Conservation (phyloP, 2,797 vertebrate species). For the Hydrocynus forskahlii region DNA sequence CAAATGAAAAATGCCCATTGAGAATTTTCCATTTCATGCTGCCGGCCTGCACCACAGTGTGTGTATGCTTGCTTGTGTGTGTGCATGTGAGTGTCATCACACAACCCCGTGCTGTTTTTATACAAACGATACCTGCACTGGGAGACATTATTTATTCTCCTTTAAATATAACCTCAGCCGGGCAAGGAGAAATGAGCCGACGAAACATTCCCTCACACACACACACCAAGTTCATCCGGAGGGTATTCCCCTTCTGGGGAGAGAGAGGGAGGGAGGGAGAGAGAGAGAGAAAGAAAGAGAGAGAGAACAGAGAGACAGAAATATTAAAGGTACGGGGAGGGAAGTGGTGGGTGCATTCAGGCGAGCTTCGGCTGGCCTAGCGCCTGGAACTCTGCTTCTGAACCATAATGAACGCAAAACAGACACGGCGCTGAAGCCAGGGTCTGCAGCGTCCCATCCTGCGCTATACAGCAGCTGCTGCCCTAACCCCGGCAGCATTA, state of each 20-base stretch:
- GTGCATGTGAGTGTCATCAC: slow-evolving; percentile 28
- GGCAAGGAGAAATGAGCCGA: slow-evolving; percentile 33
- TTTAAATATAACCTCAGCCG: slow-evolving; percentile 57
- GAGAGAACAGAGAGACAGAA: not conserved
- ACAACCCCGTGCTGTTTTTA: slow-evolving; percentile 42
- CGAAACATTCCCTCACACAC: slow-evolving; percentile 44
- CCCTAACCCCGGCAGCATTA: slow-evolving; percentile 26
- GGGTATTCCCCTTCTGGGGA: slow-evolving; percentile 38
- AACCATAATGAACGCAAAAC: slow-evolving; percentile 38
- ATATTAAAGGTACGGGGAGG: not conserved
- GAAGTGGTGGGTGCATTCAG: not conserved
- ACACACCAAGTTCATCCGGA: slow-evolving; percentile 41
- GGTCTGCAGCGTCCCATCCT: not conserved
- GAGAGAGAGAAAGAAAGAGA: slow-evolving; percentile 4
- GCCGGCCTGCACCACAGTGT: slow-evolving; percentile 65
- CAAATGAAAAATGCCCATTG: slow-evolving; percentile 72
- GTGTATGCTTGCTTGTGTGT: slow-evolving; percentile 4
- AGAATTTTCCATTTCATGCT: slow-evolving; percentile 70
- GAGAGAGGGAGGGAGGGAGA: not conserved
- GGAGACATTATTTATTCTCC: slow-evolving; percentile 66
- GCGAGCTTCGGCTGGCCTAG: slow-evolving; percentile 45
- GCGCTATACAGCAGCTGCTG: slow-evolving; percentile 21
- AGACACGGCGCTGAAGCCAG: slow-evolving; percentile 23
- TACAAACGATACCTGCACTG: slow-evolving; percentile 69
- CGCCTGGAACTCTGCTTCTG: slow-evolving; percentile 37